A percentile compares a stretch with the other conserved stretches of the same genome.
phyloP scores from a whole-genome alignment of 1,140 invertebrate species.

The Brachionus manjavacas region DNA sequence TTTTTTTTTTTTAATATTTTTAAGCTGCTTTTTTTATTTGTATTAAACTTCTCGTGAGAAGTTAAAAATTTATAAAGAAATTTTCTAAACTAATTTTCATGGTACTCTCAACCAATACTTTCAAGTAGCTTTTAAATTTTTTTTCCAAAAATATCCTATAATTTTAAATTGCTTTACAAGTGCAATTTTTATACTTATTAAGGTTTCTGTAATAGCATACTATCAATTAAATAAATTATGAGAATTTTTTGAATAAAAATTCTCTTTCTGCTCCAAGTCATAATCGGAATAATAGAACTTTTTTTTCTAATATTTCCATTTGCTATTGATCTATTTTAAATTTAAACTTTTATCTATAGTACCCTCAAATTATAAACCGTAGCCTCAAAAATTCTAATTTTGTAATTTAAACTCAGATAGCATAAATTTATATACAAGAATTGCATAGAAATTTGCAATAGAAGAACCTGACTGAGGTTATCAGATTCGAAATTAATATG shows the following conservation, averaged over 20 bases:
- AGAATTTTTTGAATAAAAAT: background rate
- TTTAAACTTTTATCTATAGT: too few species aligned
- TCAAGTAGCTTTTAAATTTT: constrained; percentile 28
- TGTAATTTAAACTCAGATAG: too few species aligned
- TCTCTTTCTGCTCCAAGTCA: background rate
- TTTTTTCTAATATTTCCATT: too few species aligned
- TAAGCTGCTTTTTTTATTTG: background rate
- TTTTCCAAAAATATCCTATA: background rate
- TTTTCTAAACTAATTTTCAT: background rate
- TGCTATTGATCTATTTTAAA: too few species aligned
- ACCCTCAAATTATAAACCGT: too few species aligned
- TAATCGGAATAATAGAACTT: background rate
- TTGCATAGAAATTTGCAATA: too few species aligned
- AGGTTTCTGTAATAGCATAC: constrained; percentile 14
- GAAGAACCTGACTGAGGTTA: too few species aligned
- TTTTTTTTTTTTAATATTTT: too few species aligned
- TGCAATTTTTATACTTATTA: background rate
- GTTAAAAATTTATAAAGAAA: background rate
- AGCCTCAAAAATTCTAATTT: too few species aligned
- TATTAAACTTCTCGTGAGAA: background rate
- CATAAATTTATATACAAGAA: too few species aligned
- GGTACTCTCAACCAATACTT: background rate
- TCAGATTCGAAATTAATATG: too few species aligned
- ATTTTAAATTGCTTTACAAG: background rate
- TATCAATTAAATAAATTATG: constrained; percentile 23